phyloP scores from a whole-genome alignment of 2,113 vertebrate species.

The Morone saxatilis region DNA sequence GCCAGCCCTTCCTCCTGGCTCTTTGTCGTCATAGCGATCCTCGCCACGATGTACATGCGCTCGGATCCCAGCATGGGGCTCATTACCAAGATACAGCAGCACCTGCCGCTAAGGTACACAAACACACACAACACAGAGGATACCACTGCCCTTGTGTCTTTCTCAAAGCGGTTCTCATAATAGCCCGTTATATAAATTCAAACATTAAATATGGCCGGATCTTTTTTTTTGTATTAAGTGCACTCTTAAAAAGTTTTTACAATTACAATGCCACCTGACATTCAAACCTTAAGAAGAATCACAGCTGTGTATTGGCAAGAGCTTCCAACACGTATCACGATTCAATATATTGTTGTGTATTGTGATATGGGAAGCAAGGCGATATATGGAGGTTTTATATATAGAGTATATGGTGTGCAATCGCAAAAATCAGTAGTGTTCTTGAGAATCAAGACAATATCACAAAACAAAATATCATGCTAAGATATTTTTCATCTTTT shows the following conservation, averaged over 20 bases:
- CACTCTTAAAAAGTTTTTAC: neutral
- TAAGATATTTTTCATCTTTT: no score
- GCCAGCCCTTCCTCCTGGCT: constrained; percentile 93
- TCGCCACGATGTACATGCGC: constrained; percentile 90
- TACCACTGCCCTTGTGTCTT: neutral
- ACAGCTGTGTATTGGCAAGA: no score
- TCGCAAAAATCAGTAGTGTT: no score
- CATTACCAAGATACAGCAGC: constrained; percentile 91
- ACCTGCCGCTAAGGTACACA: constrained; percentile 88
- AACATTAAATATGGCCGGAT: neutral
- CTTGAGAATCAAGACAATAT: no score
- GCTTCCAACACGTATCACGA: no score
- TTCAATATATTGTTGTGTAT: no score
- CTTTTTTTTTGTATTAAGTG: neutral
- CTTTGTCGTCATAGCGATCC: constrained; percentile 90
- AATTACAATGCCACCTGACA: no score
- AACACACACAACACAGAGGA: neutral
- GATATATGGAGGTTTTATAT: no score
- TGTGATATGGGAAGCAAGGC: no score
- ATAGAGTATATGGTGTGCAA: no score
- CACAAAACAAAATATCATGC: no score
- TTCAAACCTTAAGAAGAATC: neutral
- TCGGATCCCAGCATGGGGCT: constrained; percentile 93
- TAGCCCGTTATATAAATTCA: neutral
- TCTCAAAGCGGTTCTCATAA: no score